These are phyloP conservation scores for Smutsia temminckii DNA, from an alignment of 2,797 vertebrate species.

Conservation along the genomic window DNA sequence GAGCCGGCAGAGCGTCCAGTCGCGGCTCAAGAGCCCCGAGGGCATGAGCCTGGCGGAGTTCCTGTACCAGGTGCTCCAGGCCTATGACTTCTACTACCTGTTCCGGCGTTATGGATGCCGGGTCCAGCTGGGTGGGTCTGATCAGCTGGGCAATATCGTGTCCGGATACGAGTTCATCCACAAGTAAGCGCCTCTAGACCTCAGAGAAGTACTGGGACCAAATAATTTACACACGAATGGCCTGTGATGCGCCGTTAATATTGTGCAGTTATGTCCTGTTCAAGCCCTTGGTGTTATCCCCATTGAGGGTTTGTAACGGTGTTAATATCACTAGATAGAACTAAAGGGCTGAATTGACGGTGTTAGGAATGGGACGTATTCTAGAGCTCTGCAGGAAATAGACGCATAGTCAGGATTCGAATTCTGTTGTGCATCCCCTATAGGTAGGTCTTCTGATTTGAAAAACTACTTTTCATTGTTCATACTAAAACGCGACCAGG, in stretches of 20 bases:
- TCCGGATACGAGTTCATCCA: slow-evolving; percentile 94
- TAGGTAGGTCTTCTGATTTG: background rate
- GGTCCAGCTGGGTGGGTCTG: slow-evolving; percentile 94
- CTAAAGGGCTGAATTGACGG: background rate
- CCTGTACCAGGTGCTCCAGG: slow-evolving; percentile 95
- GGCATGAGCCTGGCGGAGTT: slow-evolving; percentile 97
- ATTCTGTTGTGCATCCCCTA: background rate
- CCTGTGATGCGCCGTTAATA: background rate
- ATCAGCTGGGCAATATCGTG: slow-evolving; percentile 97
- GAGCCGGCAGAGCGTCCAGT: slow-evolving; percentile 93
- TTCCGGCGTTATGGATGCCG: slow-evolving; percentile 90
- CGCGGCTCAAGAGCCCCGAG: slow-evolving; percentile 89
- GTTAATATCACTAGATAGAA: background rate
- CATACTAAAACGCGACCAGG: background rate
- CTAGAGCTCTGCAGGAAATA: background rate
- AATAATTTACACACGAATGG: background rate
- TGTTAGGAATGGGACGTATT: background rate
- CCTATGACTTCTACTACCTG: slow-evolving; percentile 95
- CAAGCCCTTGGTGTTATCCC: background rate
- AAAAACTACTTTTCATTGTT: slow-evolving; percentile 1
- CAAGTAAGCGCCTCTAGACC: slow-evolving; percentile 85
- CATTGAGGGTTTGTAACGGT: background rate
- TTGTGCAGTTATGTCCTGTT: background rate
- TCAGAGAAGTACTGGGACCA: background rate
- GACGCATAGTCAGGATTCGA: background rate